These are phyloP conservation scores for Netelia virgata DNA, from an alignment of 2,888 invertebrate species.

Conservation along the genomic window DNA sequence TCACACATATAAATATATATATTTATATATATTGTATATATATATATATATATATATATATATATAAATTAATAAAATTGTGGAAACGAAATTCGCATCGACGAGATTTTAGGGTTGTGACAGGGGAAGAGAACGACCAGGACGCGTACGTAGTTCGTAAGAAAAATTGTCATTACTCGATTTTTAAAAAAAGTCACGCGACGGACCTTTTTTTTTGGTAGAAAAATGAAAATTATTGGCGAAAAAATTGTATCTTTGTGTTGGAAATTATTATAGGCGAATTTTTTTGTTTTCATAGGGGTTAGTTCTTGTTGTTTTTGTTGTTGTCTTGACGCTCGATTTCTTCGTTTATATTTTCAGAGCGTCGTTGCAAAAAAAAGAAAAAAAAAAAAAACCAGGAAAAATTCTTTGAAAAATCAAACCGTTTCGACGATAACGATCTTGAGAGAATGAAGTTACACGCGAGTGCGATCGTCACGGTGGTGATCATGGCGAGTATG, in stretches of 20 bases:
- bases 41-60: not conserved
- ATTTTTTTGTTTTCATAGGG: not conserved
- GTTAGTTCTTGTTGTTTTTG: not conserved
- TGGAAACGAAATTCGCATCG: constrained; percentile 14
- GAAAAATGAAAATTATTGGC: no score
- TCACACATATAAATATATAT: not conserved
- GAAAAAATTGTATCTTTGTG: not conserved
- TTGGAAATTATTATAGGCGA: not conserved
- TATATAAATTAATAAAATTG: not conserved
- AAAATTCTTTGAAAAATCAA: not conserved
- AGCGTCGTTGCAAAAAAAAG: constrained; percentile 30
- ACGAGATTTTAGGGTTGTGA: constrained; percentile 6
- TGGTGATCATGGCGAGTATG: constrained; percentile 76
- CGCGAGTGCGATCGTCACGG: constrained; percentile 70
- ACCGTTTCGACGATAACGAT: no score
- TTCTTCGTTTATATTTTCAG: constrained; percentile 55
- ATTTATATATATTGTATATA: not conserved
- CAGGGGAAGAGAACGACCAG: constrained; percentile 32
- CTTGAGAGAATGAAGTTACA: constrained; percentile 65
- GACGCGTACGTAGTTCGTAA: constrained; percentile 54
- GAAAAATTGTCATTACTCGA: constrained; percentile 8
- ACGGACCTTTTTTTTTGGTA: no score
- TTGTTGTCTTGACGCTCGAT: not conserved
- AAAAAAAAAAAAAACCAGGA: not conserved
- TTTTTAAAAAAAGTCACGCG: not conserved